Percentiles rank a stretch among this genome's conserved stretches.
Evolutionary conservation across 2,113 vertebrate species (phyloP).

Genomic region (Naja naja): DNA sequence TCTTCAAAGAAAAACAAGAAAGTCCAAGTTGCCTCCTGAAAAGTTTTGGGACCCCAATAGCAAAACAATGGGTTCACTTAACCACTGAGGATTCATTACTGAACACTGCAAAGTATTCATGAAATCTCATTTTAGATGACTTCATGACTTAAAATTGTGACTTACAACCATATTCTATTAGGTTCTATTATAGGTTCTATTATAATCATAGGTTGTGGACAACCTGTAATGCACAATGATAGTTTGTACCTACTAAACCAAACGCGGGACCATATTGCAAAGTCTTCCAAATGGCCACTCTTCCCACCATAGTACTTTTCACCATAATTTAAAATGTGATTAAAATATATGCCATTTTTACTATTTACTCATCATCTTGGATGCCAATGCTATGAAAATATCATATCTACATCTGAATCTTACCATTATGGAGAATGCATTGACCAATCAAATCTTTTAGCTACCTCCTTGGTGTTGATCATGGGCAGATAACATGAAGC

Average conservation of each 20-base stretch:
- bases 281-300: not conserved
- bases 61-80: not conserved
- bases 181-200: not conserved
- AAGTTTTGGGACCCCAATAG: too few relatives aligned
- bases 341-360: not conserved
- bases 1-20: too few relatives aligned
- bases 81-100: not conserved
- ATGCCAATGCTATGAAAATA: not conserved
- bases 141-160: not conserved
- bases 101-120: not conserved
- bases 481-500: not conserved
- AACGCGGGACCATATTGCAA: not conserved
- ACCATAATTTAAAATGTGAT: not conserved
- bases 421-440: not conserved
- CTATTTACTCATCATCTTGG: not conserved
- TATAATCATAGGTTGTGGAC: not conserved
- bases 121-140: not conserved
- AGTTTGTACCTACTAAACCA: not conserved
- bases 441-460: not conserved
- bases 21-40: too few relatives aligned
- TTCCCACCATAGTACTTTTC: not conserved
- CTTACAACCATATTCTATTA: not conserved
- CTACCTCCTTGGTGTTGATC: not conserved
- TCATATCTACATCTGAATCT: not conserved
- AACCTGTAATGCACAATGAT: not conserved